phyloP scores from a whole-genome alignment of 2,888 invertebrate genomes.

The Sesia apiformis region DNA sequence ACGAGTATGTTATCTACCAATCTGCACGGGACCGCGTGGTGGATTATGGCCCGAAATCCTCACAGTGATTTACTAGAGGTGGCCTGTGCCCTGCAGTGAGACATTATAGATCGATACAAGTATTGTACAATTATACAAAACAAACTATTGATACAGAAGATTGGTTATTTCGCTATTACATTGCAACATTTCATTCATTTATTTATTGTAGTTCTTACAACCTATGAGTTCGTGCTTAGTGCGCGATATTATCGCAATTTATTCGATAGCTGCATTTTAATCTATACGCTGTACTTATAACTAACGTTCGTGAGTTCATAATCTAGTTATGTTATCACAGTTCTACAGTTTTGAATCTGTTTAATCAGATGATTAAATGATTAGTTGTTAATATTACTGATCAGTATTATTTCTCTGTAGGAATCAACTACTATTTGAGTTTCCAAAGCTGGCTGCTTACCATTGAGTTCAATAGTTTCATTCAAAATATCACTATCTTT shows the following conservation, averaged over 20 bases:
- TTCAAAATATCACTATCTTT: constrained; percentile 18
- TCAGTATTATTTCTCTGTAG: background rate
- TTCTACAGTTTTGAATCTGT: background rate
- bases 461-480: constrained; percentile 50
- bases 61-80: no score
- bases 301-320: background rate
- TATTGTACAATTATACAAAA: no score
- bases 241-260: background rate
- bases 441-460: constrained; percentile 20
- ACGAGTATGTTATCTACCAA: no score
- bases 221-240: no score
- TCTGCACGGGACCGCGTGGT: no score
- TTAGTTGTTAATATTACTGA: background rate
- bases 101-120: no score
- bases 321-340: background rate
- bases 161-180: no score
- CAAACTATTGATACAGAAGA: no score
- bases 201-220: background rate
- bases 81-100: no score
- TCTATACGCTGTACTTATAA: background rate
- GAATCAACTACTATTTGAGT: background rate
- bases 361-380: background rate
- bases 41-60: no score
- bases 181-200: background rate
- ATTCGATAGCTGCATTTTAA: background rate